Base-by-base conservation (phyloP, 2,113 vertebrate genomes). In the Pristiophorus japonicus region DNA sequence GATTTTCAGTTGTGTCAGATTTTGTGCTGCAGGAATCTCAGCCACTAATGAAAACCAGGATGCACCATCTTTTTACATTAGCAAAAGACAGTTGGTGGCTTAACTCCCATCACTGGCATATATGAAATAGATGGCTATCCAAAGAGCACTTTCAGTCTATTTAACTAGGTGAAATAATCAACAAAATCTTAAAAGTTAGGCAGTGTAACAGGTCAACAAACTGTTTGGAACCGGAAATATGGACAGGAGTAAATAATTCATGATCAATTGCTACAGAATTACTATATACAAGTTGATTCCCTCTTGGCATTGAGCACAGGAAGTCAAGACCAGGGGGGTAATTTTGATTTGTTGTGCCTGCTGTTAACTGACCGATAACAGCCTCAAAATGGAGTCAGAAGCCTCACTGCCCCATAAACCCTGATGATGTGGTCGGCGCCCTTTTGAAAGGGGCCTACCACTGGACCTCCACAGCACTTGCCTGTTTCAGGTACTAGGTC, bases 11-110 rank as follows among this genome's bases (percentile, higher is more conserved):
- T 59, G 34, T 59, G 14, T 63, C 55, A 90, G 27, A 59, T 90
- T 90, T 34, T 90, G 90, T 63, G 55, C 90, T 90, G 30, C 81
- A 85, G 81, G 81, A 85, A 85, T 85, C 81, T 47, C 81, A 85
- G 45, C 51, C 10, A 90, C 87, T 90, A 55, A 90, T 59, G 51
- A 90, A 90, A 59, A 90, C 87, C 47, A 90, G 27, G 47, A 63
- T 7, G 55, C n/a, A 34, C 59, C 88, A 92, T 38, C 90, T 92
- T 63, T 59, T 63, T 92, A 22, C 27, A 47, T 85, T 47, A 45
- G 55, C 8, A 92, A n/a, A n/a, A 92, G n/a, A n/a, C n/a, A n/a
- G 47, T 22, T 51, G 14, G 55, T 63, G 12, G 18, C 38, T 93
- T 47, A 62, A 93, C 18, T 93, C 90, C 4, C 16, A 65, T 11